These are phyloP conservation scores for Harpagifer antarcticus DNA, from an alignment of 2,797 vertebrate genomes.

Conservation along the genomic window DNA sequence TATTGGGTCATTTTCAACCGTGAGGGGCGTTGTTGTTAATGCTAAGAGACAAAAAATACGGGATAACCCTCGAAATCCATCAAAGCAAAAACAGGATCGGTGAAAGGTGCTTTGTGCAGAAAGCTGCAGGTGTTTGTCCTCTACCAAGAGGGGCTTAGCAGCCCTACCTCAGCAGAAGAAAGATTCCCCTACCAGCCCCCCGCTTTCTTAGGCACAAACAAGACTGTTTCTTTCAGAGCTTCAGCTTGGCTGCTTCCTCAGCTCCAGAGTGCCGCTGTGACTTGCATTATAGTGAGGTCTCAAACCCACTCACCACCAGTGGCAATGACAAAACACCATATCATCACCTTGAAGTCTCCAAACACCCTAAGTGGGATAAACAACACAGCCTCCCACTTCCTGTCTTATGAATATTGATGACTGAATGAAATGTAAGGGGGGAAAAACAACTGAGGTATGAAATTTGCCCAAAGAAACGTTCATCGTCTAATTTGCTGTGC, in stretches of 20 bases:
- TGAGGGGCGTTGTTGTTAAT: background rate
- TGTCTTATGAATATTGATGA: constrained; percentile 72
- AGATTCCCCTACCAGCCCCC: constrained; percentile 50
- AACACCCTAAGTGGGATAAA: constrained; percentile 51
- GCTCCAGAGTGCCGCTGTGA: constrained; percentile 76
- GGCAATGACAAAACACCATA: constrained; percentile 58
- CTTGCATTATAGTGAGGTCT: constrained; percentile 80
- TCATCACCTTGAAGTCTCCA: constrained; percentile 63
- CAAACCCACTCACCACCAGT: constrained; percentile 67
- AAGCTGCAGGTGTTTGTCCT: constrained; percentile 64
- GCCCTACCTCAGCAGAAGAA: constrained; percentile 57
- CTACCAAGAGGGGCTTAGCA: constrained; percentile 49
- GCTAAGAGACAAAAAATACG: background rate
- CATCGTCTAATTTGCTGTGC: constrained; percentile 25
- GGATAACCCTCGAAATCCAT: constrained; percentile 37
- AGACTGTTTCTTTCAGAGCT: constrained; percentile 75
- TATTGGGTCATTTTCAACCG: background rate
- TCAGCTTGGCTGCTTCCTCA: constrained; percentile 75
- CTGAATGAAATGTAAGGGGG: constrained; percentile 25
- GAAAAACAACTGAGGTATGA: constrained; percentile 29
- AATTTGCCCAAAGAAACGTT: constrained; percentile 39
- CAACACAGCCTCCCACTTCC: constrained; percentile 52
- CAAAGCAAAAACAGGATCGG: constrained; percentile 15
- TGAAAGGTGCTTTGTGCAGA: constrained; percentile 47
- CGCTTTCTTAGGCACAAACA: constrained; percentile 74